Evolutionary conservation across 2,888 invertebrate species (phyloP).

Genomic region (Eubasilissa splendida): DNA sequence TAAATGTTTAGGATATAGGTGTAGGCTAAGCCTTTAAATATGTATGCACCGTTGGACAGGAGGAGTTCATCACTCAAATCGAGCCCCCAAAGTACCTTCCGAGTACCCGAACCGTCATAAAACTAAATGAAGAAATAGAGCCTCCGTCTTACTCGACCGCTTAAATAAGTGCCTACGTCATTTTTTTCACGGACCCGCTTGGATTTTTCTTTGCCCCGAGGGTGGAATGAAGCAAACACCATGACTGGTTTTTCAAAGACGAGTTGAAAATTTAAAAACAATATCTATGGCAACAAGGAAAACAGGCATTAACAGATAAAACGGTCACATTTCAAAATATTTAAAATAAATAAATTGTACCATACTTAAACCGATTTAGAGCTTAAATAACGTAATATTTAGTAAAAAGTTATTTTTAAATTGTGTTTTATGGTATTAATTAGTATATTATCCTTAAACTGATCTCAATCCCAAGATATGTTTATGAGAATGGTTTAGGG

Average conservation of each 20-base stretch:
- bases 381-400: too few species aligned
- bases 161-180: conserved; percentile 59
- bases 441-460: too few species aligned
- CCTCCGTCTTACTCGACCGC: conserved; percentile 40
- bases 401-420: too few species aligned
- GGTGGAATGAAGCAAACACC: background rate
- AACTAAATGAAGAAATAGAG: conserved; percentile 58
- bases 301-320: too few species aligned
- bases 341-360: too few species aligned
- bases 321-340: too few species aligned
- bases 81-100: conserved; percentile 14
- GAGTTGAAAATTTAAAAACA: background rate
- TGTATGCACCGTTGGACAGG: conserved; percentile 41
- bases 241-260: background rate
- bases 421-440: too few species aligned
- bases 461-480: too few species aligned
- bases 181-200: conserved; percentile 47
- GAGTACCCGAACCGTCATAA: conserved; percentile 55
- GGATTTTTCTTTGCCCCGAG: conserved; percentile 42
- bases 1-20: conserved; percentile 33
- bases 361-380: too few species aligned
- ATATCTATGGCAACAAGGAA: too few species aligned
- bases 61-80: conserved; percentile 47
- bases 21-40: conserved; percentile 43
- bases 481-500: too few species aligned